Evolutionary conservation across 2,113 vertebrate species (phyloP).

Genomic region (Setophaga petechia): DNA sequence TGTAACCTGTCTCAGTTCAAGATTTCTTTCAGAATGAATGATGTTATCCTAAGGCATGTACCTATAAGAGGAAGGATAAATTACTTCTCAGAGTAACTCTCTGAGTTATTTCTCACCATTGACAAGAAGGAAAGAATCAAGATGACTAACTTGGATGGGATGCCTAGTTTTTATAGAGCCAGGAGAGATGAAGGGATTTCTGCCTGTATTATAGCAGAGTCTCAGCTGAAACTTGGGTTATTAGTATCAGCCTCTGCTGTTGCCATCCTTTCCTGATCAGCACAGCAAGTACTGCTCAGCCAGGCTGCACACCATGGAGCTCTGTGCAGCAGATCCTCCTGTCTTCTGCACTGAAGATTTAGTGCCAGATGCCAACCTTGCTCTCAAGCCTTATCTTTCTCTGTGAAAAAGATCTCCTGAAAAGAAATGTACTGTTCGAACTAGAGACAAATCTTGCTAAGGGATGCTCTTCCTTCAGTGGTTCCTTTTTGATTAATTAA

Average conservation of each 20-base stretch:
- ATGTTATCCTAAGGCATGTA: not conserved
- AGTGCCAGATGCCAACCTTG: not conserved
- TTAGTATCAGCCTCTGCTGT: not conserved
- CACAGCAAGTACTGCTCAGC: not conserved
- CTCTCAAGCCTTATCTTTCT: not conserved
- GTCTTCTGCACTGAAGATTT: not conserved
- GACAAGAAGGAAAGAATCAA: not conserved
- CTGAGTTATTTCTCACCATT: not conserved
- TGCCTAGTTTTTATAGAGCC: not conserved
- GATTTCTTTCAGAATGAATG: not conserved
- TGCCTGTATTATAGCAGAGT: not conserved
- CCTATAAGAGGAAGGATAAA: not conserved
- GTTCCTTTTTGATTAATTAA: not conserved
- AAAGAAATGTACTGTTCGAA: not conserved
- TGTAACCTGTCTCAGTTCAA: not conserved
- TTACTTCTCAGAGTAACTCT: not conserved
- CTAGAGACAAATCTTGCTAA: not conserved
- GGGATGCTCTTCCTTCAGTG: not conserved
- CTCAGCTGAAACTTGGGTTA: not conserved
- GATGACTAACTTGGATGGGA: not conserved
- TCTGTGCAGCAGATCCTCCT: not conserved
- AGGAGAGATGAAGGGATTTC: not conserved
- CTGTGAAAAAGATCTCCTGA: not conserved
- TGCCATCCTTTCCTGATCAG: not conserved
- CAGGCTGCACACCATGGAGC: rapidly evolving